phyloP scores from a whole-genome alignment of 2,888 invertebrate genomes.

The Mythimna vitellina region DNA sequence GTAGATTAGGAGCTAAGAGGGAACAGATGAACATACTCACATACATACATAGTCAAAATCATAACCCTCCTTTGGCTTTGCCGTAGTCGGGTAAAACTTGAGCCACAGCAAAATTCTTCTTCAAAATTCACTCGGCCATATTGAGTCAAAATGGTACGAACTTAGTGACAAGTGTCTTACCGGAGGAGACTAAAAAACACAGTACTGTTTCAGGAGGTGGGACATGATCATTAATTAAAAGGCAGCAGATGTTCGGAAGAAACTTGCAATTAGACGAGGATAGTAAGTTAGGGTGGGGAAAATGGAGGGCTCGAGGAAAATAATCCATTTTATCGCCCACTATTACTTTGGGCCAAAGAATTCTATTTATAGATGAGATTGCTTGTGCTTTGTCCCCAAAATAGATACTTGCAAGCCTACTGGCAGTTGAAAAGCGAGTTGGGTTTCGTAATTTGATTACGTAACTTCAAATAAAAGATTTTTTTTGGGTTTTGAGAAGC shows the following conservation, averaged over 20 bases:
- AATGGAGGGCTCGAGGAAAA: slow-evolving; percentile 70
- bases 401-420: slow-evolving; percentile 10
- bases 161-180: slow-evolving; percentile 64
- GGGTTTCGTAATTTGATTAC: slow-evolving; percentile 1
- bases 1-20: no score
- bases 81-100: no score
- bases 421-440: slow-evolving; percentile 1
- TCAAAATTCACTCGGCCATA: background rate
- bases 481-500: background rate
- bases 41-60: no score
- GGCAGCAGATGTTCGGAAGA: slow-evolving; percentile 83
- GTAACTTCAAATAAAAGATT: background rate
- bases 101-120: background rate
- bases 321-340: slow-evolving; percentile 72
- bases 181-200: slow-evolving; percentile 55
- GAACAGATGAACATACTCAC: no score
- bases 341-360: slow-evolving; percentile 56
- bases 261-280: slow-evolving; percentile 80
- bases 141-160: slow-evolving; percentile 52
- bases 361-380: slow-evolving; percentile 45
- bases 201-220: slow-evolving; percentile 65
- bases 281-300: slow-evolving; percentile 68
- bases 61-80: no score
- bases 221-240: slow-evolving; percentile 83
- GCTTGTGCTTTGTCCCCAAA: slow-evolving; percentile 19